Conservation (phyloP, 2,888 invertebrate genomes). For the Creontiades dilutus region DNA sequence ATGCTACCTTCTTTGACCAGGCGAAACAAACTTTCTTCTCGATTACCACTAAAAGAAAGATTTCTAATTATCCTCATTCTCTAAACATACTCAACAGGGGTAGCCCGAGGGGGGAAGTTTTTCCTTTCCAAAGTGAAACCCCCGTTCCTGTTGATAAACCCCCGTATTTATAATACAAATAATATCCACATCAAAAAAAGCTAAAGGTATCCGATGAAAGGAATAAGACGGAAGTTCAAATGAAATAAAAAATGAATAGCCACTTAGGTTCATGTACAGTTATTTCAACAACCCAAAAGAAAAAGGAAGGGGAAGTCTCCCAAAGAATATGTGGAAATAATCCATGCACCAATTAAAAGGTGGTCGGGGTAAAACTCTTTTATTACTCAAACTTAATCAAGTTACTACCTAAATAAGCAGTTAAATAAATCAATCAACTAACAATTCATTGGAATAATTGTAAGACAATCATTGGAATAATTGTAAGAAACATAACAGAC, state of each 20-base stretch:
- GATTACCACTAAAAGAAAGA: constrained; percentile 67
- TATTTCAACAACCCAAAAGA: too few species aligned
- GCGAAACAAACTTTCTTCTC: constrained; percentile 64
- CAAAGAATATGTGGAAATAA: too few species aligned
- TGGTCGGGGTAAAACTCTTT: too few species aligned
- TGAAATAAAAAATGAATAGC: background rate
- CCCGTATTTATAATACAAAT: constrained; percentile 19
- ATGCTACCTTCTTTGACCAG: constrained; percentile 67
- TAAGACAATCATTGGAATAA: too few species aligned
- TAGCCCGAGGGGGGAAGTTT: background rate
- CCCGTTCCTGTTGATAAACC: background rate
- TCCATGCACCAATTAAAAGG: too few species aligned
- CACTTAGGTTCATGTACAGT: background rate
- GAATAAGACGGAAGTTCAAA: background rate
- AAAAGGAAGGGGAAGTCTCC: too few species aligned
- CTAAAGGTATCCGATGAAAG: background rate
- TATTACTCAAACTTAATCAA: too few species aligned
- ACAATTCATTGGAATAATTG: too few species aligned
- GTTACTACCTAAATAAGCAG: too few species aligned
- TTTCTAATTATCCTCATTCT: constrained; percentile 69
- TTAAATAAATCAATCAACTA: too few species aligned
- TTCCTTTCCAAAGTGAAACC: background rate
- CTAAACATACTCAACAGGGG: constrained; percentile 29
- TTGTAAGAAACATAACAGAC: too few species aligned
- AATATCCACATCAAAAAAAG: constrained; percentile 11